Base-by-base conservation (phyloP, 2,797 vertebrate genomes). In the Bovichtus diacanthus region DNA sequence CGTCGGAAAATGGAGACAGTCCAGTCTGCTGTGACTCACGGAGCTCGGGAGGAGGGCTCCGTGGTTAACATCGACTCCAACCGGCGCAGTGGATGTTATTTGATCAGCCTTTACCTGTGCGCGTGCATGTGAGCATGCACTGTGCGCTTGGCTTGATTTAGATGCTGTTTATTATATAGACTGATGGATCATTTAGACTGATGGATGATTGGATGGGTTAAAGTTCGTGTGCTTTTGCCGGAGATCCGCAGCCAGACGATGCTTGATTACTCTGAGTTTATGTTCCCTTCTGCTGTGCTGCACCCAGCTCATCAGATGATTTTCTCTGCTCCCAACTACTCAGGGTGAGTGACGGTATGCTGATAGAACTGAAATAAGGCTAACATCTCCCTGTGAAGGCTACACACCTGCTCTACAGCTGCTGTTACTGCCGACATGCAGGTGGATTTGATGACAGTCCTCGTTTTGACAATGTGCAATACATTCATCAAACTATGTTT, bases 241-340 rank as follows among this genome's bases (percentile, higher is more conserved):
- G 39, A 46, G 58, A 68, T 63, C 27, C 70, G 5, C 13, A 46
- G 56, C 74, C 69, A 66, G 68, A 66, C 80, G 78, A 80, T 74
- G 56, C 47, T 74, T 70, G 67, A 78, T 77, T 64, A 53, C 68
- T 80, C 66, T 23, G 18, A 53, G 66, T 68, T 23, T 29, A 38
- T 55, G 44, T 18, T 2, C 7, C 10, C 46, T 12, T 41, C 60
- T 70, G 74, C 70, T 21, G 59, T n/a, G 23, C 27, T 43, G 65
- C 68, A 38, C 23, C 70, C 55, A 65, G 34, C 36, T 56, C 53
- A 82, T 53, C 61, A 10, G 59, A 81, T 64, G 36, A 79, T 68
- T 38, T 51, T 18, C 47, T 21, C 47, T n/a, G 46, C 3, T 27
- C 11, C 16, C 70, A 69, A 46, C 29, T 39, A 46, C 73, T 76